Evolutionary conservation across 1,140 invertebrate genomes (phyloP), one percentile per base, ranked within the genome.

Genomic region (Stenopsyche tienmushanensis): DNA sequence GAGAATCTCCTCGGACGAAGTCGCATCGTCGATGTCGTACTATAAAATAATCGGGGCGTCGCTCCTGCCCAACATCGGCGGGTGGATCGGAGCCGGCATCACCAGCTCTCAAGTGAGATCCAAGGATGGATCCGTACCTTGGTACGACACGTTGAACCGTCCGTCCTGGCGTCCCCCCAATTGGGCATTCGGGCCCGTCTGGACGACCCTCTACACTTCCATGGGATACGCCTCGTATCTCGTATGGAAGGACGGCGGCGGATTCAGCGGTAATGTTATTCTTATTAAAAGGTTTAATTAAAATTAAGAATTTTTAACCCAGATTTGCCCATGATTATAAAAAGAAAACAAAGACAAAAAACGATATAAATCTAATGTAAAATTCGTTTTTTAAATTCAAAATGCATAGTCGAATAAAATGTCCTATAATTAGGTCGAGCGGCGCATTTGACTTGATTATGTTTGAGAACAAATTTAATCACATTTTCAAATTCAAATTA

Each of bases 151-250:
- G 17, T 72, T 95, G 34, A 90, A 91, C 64, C 89, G 86, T 71
- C 91, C 93, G 0, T 73, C 78, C 10, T 94, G 88, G 86, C 86
- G 82, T 29, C 92, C 92, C 9, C 93, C 93, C 9, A 91, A 91
- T 64, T 90, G 86, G 84, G 80, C 84, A 1, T 95, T 94, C 76
- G 90, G 80, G 0, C 89, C 90, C 0, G 85, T 90, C 1, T 96
- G 93, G 93, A 92, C 91, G 1, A 74, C 79, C 0, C 72, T 96
- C 0, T 95, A 95, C 74, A 85, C 85, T 52, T 80, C 86, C 21
- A 93, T 95, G 85, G 93, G 93, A 10, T 93, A 92, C 75, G 90
- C 91, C 15, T 93, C 92, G 0, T 94, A 94, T 72, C 72, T 94
- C 34, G 88, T 95, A 0, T 92, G 84, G 78, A 83, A 84, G 62